Evolutionary conservation across 2,113 vertebrate genomes (phyloP), one percentile per base, ranked within the genome.

Genomic region (Psophia crepitans): DNA sequence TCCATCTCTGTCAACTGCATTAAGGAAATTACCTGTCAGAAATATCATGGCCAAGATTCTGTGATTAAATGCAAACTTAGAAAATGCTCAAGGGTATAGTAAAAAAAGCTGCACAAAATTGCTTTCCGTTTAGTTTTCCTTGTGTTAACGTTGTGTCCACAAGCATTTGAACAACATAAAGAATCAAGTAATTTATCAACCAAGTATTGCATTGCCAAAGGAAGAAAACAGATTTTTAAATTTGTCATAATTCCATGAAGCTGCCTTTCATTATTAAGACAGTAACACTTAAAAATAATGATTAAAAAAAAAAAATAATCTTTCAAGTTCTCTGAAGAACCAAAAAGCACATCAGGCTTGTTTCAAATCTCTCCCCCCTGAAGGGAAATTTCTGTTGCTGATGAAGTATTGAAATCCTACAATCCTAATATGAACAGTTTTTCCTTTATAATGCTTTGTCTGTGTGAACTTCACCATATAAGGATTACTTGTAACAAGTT

Each of bases 21-120:
- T 98, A 98, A 98, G 98, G 98, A 99, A 99, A 99, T 99, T 98
- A 98, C 98, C 98, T 98, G 98, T 99, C 98, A 99, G 94, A 98
- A 98, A 96, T 96, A 98, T 98, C 98, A 98, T 97, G 97, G 97
- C 97, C 94, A 93, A 98, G 98, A 99, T 98, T 96, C 96, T 92
- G 97, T 98, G 98, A 99, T 99, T 98, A 99, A 98, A 98, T 97
- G 97, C 98, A 98, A 98, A 98, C 81, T 94, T 97, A 87, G 95
- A 95, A 98, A 98, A 98, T 97, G 97, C 98, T 98, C 98, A 97
- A 97, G 98, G 97, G 97, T 97, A 97, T 89, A 90, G 94, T 82
- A 96, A 97, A 97, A 91, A 96, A 94, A 87, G 79, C 96, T 84
- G 95, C 91, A 92, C 88, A 96, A 97, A 97, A 97, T 81, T 96